Evolutionary conservation across 2,113 vertebrate genomes (phyloP).

Genomic region (Megaleporinus macrocephalus): DNA sequence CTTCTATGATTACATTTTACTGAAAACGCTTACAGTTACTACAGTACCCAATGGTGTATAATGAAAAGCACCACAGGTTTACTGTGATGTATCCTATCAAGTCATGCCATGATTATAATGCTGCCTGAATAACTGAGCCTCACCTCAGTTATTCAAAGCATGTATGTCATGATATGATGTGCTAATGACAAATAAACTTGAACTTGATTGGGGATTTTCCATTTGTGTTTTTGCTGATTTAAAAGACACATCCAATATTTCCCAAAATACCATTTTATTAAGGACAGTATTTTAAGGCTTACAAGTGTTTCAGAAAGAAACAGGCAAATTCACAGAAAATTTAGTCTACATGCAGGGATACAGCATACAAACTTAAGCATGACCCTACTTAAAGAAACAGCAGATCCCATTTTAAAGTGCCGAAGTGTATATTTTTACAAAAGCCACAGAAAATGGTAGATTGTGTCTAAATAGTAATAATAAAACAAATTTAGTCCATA

Average conservation of each 20-base stretch:
- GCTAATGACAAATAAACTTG: too few species aligned
- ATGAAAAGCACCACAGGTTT: too few species aligned
- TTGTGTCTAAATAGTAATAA: neutral
- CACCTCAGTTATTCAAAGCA: too few species aligned
- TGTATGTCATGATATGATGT: too few species aligned
- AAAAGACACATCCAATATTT: neutral
- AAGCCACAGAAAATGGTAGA: neutral
- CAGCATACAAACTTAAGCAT: neutral
- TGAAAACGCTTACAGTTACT: too few species aligned
- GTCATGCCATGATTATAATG: too few species aligned
- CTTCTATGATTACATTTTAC: too few species aligned
- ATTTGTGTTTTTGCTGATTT: neutral
- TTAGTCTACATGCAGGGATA: neutral
- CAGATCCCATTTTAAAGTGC: conserved; percentile 19
- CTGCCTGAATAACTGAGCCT: too few species aligned
- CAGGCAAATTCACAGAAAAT: neutral
- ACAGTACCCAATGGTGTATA: too few species aligned
- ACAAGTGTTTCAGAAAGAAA: neutral
- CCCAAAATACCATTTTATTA: conserved; percentile 25
- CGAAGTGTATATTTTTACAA: neutral
- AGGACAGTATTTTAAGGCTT: neutral
- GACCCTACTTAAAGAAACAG: neutral
- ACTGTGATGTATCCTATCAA: too few species aligned
- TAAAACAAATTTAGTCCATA: neutral
- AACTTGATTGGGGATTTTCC: too few species aligned